Base-by-base conservation (phyloP, 2,888 invertebrate species). In the Watsonalla cultraria region DNA sequence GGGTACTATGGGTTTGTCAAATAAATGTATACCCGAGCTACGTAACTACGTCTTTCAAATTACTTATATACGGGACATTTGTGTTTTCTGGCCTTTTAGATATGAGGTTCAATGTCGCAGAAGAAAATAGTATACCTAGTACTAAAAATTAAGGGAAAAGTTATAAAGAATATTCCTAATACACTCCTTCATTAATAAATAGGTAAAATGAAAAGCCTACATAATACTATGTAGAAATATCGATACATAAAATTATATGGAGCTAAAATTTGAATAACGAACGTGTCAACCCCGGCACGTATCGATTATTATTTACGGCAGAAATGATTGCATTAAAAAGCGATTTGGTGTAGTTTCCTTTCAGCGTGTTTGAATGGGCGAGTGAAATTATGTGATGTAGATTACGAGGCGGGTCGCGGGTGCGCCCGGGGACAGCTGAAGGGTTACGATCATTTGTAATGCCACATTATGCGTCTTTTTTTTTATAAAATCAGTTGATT, bases 1-100 rank as follows among this genome's bases (percentile, higher is more conserved):
- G 71, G 72, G 64, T 70, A 68, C 73, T 75, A 76, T 72, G 67
- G 77, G 72, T 67, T 71, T 66, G 72, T 72, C 65, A 66, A 71
- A 68, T 66, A 65, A 65, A 68, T 64, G 65, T 58, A 65, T 49
- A 13, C 9, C 59, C 59, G 59, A 53, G 55, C 64, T 65, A 58
- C 63, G 65, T 68, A 66, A 67, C 65, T 64, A 59, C 66, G 64
- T 58, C 66, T 61, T 62, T 62, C 62, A 65, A 66, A 71, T 74
- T 65, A 49, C 37, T 49, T 49, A 67, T 70, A 70, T 68, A 76
- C 65, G 66, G 65, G 49, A 58, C 42, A 42, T 42, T 42, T 42
- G 42, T 8, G 42, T 11, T 42, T 42, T 42, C 5, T 8, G 42
- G 11, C 42, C 42, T 42, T 42, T 42, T 5, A 37, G 37, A 37